phyloP scores from a whole-genome alignment of 1,140 invertebrate species.

The Mamestra configurata region DNA sequence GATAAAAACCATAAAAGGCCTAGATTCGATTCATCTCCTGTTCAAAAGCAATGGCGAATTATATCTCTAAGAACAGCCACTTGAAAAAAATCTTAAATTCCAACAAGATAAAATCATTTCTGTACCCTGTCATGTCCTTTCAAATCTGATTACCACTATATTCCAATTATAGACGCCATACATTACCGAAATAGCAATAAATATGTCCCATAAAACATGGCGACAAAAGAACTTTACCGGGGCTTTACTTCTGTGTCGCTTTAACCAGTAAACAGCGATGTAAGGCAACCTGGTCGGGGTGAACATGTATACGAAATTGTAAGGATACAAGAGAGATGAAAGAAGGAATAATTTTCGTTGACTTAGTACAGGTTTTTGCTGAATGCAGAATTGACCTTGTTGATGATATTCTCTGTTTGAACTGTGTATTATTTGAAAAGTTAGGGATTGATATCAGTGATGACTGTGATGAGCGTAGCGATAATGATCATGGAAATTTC shows the following conservation, averaged over 20 bases:
- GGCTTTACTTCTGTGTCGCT: constrained; percentile 13
- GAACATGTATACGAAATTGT: neutral
- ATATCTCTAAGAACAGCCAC: too few species aligned
- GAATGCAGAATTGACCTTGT: neutral
- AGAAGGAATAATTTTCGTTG: too few species aligned
- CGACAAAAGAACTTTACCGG: constrained; percentile 23
- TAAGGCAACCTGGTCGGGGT: neutral
- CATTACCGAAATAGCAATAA: constrained; percentile 14
- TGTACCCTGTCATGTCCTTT: neutral
- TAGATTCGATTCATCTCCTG: too few species aligned
- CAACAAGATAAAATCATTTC: neutral
- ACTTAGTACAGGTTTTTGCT: neutral
- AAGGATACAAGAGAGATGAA: neutral
- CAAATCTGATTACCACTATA: constrained; percentile 3
- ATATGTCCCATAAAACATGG: constrained; percentile 9
- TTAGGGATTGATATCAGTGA: too few species aligned
- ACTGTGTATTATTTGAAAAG: too few species aligned
- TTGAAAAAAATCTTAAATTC: too few species aligned
- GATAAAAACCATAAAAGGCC: too few species aligned
- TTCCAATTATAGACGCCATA: neutral
- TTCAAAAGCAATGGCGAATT: too few species aligned
- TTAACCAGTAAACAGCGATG: neutral
- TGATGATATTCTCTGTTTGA: neutral
- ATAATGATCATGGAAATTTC: too few species aligned
- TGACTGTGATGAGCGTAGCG: too few species aligned